Conservation (phyloP, 2,888 invertebrate species). For the Halictus quadricinctus region DNA sequence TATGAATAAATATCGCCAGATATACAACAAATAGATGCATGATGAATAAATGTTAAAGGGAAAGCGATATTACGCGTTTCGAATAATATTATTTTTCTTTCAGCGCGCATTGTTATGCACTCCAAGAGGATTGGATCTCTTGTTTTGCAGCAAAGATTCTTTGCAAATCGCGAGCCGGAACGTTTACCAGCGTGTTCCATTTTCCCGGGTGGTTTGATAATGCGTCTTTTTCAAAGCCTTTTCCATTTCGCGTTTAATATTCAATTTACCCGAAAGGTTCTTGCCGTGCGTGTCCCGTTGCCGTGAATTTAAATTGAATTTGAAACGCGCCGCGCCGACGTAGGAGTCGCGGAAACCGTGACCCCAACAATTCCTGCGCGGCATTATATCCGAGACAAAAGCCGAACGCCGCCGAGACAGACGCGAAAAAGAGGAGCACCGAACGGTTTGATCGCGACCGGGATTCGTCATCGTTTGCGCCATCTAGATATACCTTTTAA, state of each 20-base stretch:
- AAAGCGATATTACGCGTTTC: neutral
- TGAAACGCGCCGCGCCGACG: neutral
- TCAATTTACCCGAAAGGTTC: neutral
- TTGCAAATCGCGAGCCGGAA: neutral
- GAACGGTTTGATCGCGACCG: neutral
- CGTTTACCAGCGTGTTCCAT: neutral
- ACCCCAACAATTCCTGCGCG: neutral
- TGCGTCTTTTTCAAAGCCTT: neutral
- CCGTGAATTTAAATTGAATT: neutral
- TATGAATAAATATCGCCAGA: too few relatives aligned
- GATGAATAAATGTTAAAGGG: neutral
- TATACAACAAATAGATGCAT: too few relatives aligned
- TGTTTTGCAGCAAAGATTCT: neutral
- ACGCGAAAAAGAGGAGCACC: neutral
- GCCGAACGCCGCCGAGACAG: neutral
- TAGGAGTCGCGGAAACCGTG: neutral
- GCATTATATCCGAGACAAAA: neutral
- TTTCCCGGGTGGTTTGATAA: neutral
- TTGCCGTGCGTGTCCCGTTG: neutral
- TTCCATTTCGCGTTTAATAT: neutral
- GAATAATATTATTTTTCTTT: neutral
- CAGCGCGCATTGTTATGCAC: too few relatives aligned
- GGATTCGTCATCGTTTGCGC: neutral
- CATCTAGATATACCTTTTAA: constrained; percentile 36
- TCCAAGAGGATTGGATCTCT: neutral